A percentile compares a stretch with the other conserved stretches of the same genome.
Evolutionary conservation across 2,113 vertebrate genomes (phyloP).

Genomic region (Dissostichus mawsoni): DNA sequence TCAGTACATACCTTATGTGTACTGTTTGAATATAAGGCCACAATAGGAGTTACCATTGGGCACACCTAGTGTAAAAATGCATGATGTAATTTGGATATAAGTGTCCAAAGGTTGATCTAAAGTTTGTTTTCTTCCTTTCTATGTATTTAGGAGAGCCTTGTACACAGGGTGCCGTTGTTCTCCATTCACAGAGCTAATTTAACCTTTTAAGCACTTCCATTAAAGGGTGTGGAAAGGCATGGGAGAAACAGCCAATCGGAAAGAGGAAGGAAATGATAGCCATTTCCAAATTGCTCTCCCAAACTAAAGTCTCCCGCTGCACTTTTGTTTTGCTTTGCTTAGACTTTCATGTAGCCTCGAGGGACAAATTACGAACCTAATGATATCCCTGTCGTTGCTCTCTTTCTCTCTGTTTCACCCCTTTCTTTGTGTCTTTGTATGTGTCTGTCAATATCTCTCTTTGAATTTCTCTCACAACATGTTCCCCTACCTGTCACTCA

Average conservation of each 20-base stretch:
- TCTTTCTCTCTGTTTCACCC: not conserved
- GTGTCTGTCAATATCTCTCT: not conserved
- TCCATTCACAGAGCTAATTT: not conserved
- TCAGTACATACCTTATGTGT: not conserved
- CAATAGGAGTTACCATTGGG: not conserved
- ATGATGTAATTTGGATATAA: not conserved
- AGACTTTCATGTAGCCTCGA: constrained; percentile 9
- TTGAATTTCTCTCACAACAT: not conserved
- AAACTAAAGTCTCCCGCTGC: constrained; percentile 11
- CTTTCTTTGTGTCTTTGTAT: not conserved
- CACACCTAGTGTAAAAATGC: not conserved
- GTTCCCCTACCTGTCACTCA: not conserved
- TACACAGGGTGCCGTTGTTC: not conserved
- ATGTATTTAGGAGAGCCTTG: not conserved
- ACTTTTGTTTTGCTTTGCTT: constrained; percentile 17
- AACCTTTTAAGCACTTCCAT: not conserved
- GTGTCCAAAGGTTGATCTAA: not conserved
- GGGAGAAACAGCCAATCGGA: constrained; percentile 12
- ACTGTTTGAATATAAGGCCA: not conserved
- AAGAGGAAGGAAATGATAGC: constrained; percentile 20
- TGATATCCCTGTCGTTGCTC: constrained; percentile 7
- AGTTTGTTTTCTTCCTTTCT: not conserved
- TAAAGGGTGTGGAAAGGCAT: constrained; percentile 19
- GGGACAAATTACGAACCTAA: constrained; percentile 33
- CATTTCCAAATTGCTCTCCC: constrained; percentile 11